A percentile compares a stretch with the other conserved stretches of the same genome.
phyloP scores from a whole-genome alignment of 64 coral and sea anemone species.

The Pachyseris speciosa region DNA sequence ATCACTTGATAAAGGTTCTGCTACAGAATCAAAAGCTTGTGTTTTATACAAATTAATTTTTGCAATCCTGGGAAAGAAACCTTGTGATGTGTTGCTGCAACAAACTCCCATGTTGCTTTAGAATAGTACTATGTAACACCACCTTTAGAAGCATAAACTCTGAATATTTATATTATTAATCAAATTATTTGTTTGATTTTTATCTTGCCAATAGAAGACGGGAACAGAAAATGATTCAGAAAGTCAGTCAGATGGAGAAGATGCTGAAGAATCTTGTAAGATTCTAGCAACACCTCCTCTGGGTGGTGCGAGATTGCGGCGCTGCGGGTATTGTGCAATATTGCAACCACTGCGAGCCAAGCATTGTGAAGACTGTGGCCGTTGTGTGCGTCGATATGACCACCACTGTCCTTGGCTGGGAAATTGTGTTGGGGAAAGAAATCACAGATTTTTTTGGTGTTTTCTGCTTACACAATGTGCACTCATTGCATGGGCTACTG shows the following conservation, averaged over 20 bases:
- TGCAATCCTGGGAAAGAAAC: too few species aligned
- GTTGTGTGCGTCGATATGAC: conserved; percentile 98
- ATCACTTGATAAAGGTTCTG: too few species aligned
- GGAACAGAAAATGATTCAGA: conserved; percentile 38
- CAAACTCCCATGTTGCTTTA: too few species aligned
- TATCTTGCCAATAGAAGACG: conserved; percentile 52
- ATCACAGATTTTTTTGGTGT: conserved; percentile 97
- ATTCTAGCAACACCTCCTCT: conserved; percentile 92
- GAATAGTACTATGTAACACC: too few species aligned
- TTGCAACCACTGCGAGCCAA: conserved; percentile 94
- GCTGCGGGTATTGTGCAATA: conserved; percentile 96
- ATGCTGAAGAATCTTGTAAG: conserved; percentile 87
- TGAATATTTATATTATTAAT: too few species aligned
- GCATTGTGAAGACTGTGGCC: conserved; percentile 97
- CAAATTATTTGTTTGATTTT: background rate
- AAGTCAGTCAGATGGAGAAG: conserved; percentile 78
- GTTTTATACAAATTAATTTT: too few species aligned
- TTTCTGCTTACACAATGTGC: conserved; percentile 83
- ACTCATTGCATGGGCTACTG: conserved; percentile 82
- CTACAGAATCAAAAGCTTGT: too few species aligned
- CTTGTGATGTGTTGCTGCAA: too few species aligned
- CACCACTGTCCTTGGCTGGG: conserved; percentile 99
- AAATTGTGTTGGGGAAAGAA: conserved; percentile 99
- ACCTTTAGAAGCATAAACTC: too few species aligned
- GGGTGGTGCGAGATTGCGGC: conserved; percentile 80